Evolutionary conservation across 2,888 invertebrate species (phyloP), one percentile per base, ranked within the genome.

Genomic region (Alentia gelatinosa): DNA sequence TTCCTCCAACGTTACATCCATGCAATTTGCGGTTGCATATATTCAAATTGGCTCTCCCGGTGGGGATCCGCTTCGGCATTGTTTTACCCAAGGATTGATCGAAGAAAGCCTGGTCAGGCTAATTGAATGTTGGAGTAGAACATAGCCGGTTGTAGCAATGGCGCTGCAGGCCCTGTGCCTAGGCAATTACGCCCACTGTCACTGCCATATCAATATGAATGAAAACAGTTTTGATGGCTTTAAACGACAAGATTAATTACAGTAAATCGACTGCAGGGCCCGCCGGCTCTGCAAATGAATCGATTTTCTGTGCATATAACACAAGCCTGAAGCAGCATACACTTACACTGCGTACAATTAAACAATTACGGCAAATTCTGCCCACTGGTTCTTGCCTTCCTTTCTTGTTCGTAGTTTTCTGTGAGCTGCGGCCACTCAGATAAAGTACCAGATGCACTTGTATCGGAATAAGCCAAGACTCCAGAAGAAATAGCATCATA

Each of bases 161-260:
- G 9, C 33, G 33, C 74, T 23, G 9, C 1, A 23, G 33, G 35
- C 74, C 5, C 35, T 33, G 23, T 33, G 74, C 63, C 4, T 4
- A 15, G 7, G 5, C 74, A 74, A 33, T 74, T 33, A 74, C 33
- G 74, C 5, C 74, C 23, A 74, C 74, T 74, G 74, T 74, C 74
- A 74, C 33, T 35, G 23, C 74, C 35, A 74, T 74, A 74, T 74
- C 35, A 35, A 35, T 74, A 74, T 33, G 33, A 74, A 74, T 74
- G 74, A 74, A 74, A 74, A 74, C 35, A 26, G 74, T 74, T 35
- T 74, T 5, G 74, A 74, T 74, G 74, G 33, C 74, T 74, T 35
- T 23, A 74, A 35, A 74, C 33, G 74, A 74, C 74, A 74, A 74
- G 74, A 74, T 30, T 74, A 74, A 30, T 74, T 74, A 74, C 33